A percentile compares a stretch with the other conserved stretches of the same genome.
Conservation (phyloP, 2,888 invertebrate species). For the Dioctria linearis region DNA sequence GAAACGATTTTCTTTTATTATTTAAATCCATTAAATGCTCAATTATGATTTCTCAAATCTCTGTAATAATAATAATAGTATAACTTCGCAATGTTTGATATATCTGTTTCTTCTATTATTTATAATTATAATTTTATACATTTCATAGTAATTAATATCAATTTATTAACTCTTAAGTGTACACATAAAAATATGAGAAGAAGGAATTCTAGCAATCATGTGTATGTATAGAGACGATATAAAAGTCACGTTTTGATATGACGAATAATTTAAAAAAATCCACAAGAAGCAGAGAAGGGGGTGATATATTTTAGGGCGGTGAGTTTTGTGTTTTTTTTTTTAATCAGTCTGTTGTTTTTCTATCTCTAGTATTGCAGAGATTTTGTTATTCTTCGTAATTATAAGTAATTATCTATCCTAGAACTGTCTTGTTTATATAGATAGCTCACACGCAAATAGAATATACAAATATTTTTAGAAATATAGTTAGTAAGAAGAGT, state of each 20-base stretch:
- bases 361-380: conserved; percentile 24
- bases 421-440: too few species aligned
- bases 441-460: conserved; percentile 32
- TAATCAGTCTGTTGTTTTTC: conserved; percentile 43
- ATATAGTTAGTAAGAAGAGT: neutral
- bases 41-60: conserved; percentile 36
- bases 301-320: conserved; percentile 27
- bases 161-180: conserved; percentile 21
- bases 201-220: conserved; percentile 32
- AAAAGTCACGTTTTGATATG: conserved; percentile 25
- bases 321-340: conserved; percentile 37
- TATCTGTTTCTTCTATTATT: conserved; percentile 22
- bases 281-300: neutral
- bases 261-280: conserved; percentile 11
- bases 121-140: conserved; percentile 38
- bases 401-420: conserved; percentile 13
- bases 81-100: conserved; percentile 45
- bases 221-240: conserved; percentile 13
- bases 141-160: conserved; percentile 20
- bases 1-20: conserved; percentile 49
- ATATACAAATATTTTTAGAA: conserved; percentile 1
- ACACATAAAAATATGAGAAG: conserved; percentile 47
- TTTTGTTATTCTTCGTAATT: conserved; percentile 29
- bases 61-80: conserved; percentile 47
- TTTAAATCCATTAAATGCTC: conserved; percentile 50